Conservation (phyloP, 1,140 invertebrate species). For the Cydia amplana region DNA sequence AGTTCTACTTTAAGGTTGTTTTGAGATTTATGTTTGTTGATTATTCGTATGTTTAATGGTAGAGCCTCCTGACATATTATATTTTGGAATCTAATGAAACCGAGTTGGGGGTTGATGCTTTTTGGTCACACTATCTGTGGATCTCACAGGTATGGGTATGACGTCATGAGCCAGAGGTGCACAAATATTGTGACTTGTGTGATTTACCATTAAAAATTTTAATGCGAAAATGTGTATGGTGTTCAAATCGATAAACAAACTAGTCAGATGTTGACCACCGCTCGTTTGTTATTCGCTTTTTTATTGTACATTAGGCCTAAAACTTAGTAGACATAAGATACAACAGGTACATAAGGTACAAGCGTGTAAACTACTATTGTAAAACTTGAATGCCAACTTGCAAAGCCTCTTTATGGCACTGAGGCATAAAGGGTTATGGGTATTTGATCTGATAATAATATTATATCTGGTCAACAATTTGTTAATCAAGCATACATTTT, state of each 20-base stretch:
- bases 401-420: neutral
- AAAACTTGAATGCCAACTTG: neutral
- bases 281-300: neutral
- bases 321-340: neutral
- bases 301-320: neutral
- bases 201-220: neutral
- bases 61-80: neutral
- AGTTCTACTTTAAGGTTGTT: neutral
- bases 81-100: too few relatives aligned
- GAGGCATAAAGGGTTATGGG: neutral
- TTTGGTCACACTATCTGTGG: neutral
- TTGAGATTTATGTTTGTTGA: neutral
- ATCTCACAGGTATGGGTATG: neutral
- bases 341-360: too few relatives aligned
- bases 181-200: neutral
- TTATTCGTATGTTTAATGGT: neutral
- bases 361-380: neutral
- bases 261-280: slow-evolving; percentile 24
- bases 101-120: too few relatives aligned
- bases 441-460: slow-evolving; percentile 3
- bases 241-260: neutral
- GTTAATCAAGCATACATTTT: neutral
- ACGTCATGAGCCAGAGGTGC: neutral
- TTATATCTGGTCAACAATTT: neutral
- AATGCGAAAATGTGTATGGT: neutral